These are phyloP conservation scores for Anser cygnoides DNA, from an alignment of 2,113 vertebrate genomes.

Conservation along the genomic window DNA sequence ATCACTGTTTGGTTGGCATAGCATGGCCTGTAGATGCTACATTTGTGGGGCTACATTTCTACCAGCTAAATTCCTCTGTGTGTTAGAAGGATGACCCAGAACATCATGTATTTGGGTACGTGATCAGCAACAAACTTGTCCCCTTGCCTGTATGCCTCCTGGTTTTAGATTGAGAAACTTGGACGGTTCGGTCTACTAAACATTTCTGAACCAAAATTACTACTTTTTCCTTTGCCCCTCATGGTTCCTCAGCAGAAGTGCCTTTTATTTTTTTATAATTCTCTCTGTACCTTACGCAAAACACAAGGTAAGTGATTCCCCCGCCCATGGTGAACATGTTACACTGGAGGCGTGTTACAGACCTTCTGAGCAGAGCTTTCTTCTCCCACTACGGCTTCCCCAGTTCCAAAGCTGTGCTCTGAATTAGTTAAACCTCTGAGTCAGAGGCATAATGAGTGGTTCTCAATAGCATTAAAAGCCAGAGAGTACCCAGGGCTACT, in stretches of 20 bases:
- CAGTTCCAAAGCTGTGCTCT: neutral
- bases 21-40: neutral
- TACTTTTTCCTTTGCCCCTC: accelerated
- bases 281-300: neutral
- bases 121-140: neutral
- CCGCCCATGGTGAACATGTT: neutral
- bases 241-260: neutral
- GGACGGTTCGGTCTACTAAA: neutral
- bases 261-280: neutral
- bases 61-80: neutral
- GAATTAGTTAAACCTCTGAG: conserved; percentile 27
- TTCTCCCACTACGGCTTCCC: neutral
- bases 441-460: neutral
- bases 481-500: neutral
- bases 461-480: neutral
- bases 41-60: neutral
- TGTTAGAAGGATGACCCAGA: neutral
- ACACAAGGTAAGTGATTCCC: neutral
- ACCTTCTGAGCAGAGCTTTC: neutral
- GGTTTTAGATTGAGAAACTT: neutral
- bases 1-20: accelerated
- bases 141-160: accelerated
- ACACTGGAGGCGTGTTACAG: neutral
- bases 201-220: neutral
- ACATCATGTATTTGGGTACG: accelerated